Evolutionary conservation across 1,140 invertebrate genomes (phyloP), one percentile per base, ranked within the genome.

Genomic region (Drosophila nikananu): DNA sequence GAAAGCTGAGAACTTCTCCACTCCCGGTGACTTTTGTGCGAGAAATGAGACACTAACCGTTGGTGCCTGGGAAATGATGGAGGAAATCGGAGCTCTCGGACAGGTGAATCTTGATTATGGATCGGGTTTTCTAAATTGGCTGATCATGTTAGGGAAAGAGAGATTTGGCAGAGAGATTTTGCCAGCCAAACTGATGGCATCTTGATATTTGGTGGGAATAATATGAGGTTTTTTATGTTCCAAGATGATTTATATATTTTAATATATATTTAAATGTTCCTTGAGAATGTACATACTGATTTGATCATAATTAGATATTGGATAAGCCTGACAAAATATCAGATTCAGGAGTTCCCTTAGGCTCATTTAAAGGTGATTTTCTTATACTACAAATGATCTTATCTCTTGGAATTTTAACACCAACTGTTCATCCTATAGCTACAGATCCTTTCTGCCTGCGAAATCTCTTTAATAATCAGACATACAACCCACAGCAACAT

Each of bases 41-140:
- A 73, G 54, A 71, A 61, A 74, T 73, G 68, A 73, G 67, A 73
- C 55, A 73, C 55, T 73, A 73, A 73, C 71, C n/a, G 66, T 25
- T 51, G 32, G 7, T 61, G 70, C 37, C 41, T 49, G 44, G 41
- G 46, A 70, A 67, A 44, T 67, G 48, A 19, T n/a, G 17, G 37
- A 46, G 68, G 71, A 74, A 74, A 74, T 44, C 55, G 25, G 37
- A 61, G 55, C 44, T 73, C 30, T 21, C 0, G 9, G 55, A 61
- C 67, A 73, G 70, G 71, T 71, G 67, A 6, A 71, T 71, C 67
- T 48, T 30, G 67, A 71, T 71, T 55, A 37, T 51, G 67, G 54
- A 30, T 73, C 70, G 32, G 27, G 32, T 42, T 73, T 13, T 17
- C 8, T 49, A 72, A 73, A 73, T 73, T 73, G 59, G 71, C 46